Evolutionary conservation across 2,113 vertebrate species (phyloP).

Genomic region (Antennarius striatus): DNA sequence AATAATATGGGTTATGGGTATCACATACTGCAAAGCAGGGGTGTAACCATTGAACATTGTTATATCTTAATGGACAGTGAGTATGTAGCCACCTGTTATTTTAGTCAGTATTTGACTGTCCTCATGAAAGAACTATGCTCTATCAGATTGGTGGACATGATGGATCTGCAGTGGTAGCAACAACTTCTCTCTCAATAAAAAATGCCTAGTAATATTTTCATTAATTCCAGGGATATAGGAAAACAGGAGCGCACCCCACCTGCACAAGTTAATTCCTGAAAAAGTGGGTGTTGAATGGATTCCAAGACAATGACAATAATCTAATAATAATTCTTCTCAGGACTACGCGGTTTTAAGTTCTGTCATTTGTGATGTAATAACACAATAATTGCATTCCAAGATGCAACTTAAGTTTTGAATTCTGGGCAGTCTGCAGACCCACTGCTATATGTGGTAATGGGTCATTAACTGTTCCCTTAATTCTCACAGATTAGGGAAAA

Average conservation of each 20-base stretch:
- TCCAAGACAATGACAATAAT: neutral
- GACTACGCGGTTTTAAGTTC: constrained; percentile 27
- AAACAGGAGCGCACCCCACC: no score
- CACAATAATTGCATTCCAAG: constrained; percentile 2
- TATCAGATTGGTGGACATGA: constrained; percentile 11
- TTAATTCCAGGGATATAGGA: constrained; percentile 5
- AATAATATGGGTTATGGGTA: constrained; percentile 23
- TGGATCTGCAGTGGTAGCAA: constrained; percentile 9
- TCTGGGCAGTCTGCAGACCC: constrained; percentile 10
- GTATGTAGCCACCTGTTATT: constrained; percentile 54
- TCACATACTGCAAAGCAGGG: constrained; percentile 13
- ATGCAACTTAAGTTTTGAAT: constrained; percentile 2
- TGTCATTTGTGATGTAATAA: constrained; percentile 7
- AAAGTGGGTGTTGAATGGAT: constrained; percentile 11
- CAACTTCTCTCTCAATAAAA: constrained; percentile 3
- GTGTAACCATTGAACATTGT: constrained; percentile 2
- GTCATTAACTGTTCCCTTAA: constrained; percentile 6
- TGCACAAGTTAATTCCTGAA: constrained; percentile 3
- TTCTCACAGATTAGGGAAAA: constrained; percentile 6
- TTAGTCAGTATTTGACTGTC: constrained; percentile 53
- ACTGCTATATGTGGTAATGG: constrained; percentile 20
- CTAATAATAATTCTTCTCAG: constrained; percentile 53
- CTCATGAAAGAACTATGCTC: constrained; percentile 39
- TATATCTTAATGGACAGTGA: constrained; percentile 40
- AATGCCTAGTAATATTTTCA: constrained; percentile 15